A percentile compares a stretch with the other conserved stretches of the same genome.
Evolutionary conservation across 2,888 invertebrate species (phyloP).

Genomic region (Lacanobia oleracea): DNA sequence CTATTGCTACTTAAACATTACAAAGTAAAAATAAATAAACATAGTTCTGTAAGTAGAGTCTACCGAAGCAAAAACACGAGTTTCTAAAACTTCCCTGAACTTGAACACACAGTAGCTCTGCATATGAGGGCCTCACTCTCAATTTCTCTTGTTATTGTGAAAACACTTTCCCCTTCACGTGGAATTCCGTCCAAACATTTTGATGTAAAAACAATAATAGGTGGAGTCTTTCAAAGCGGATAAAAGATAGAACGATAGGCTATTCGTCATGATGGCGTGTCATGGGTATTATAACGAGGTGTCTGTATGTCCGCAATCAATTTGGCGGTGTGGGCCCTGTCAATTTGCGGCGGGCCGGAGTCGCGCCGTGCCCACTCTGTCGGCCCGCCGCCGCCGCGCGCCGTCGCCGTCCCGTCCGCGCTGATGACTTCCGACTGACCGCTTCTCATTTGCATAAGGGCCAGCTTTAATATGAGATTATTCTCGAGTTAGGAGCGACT

Average conservation of each 20-base stretch:
- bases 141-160: slow-evolving; percentile 16
- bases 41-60: too few species aligned
- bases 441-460: slow-evolving; percentile 89
- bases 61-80: neutral
- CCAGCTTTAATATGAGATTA: slow-evolving; percentile 88
- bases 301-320: slow-evolving; percentile 84
- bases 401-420: slow-evolving; percentile 67
- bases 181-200: slow-evolving; percentile 30
- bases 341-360: slow-evolving; percentile 79
- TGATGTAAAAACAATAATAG: slow-evolving; percentile 41
- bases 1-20: neutral
- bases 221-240: slow-evolving; percentile 61
- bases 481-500: slow-evolving; percentile 84
- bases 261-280: slow-evolving; percentile 69
- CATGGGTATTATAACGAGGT: slow-evolving; percentile 80
- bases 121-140: slow-evolving; percentile 22
- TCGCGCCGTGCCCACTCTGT: slow-evolving; percentile 59
- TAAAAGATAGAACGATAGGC: slow-evolving; percentile 64
- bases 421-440: slow-evolving; percentile 89
- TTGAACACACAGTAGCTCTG: neutral
- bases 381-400: slow-evolving; percentile 57
- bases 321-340: slow-evolving; percentile 81
- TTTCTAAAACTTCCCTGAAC: slow-evolving; percentile 28
- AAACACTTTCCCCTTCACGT: slow-evolving; percentile 26
- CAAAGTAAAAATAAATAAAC: neutral